Base-by-base conservation (phyloP, 2,888 invertebrate species). In the Oscheius sp. region DNA sequence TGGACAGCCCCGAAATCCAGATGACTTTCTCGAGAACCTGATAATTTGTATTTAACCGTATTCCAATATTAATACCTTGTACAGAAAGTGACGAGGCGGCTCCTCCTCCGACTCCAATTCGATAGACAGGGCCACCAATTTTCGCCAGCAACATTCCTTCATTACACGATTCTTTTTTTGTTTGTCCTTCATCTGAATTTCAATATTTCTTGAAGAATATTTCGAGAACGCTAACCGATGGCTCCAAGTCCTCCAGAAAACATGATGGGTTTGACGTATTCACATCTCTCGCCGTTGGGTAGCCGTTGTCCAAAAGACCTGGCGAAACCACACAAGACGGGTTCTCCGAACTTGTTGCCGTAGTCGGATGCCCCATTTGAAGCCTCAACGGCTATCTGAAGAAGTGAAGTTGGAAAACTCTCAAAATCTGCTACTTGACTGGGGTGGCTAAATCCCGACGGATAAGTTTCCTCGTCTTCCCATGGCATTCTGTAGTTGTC, bases 201-300 rank as follows among this genome's bases (percentile, higher is more conserved):
- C 5, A 53, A 27, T 16, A 53, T 49, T 16, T 41, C n/a, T n/a
- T 35, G 5, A 35, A 35, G 9, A 9, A 3, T 35, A 23, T 29
- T 27, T n/a, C n/a, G n/a, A n/a, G 45, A 73, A 46, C n/a, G 89
- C 1, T 93, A 92, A 76, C 95, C 94, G 92, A 98, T 93, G 69
- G 93, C 93, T 1, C 98, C 98, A 77, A 98, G 92, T 29, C 98
- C 97, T 59, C 94, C 98, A 87, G 95, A 96, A 88, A 99, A 98
- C 97, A 99, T 97, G 74, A 99, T 97, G 0, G 98, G 98, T 88
- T 99, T 99, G 13, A 98, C 93, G 91, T 94, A 99, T 89, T 99
- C 98, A 72, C 93, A 92, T 27, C 85, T 53, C 53, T 83, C 80
- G 12, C 79, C 77, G 41, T 64, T 71, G 3, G 59, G 74, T 46